Percentiles rank a stretch among this genome's conserved stretches.
Conservation (phyloP, 2,797 vertebrate genomes). For the Phrynocephalus forsythii region DNA sequence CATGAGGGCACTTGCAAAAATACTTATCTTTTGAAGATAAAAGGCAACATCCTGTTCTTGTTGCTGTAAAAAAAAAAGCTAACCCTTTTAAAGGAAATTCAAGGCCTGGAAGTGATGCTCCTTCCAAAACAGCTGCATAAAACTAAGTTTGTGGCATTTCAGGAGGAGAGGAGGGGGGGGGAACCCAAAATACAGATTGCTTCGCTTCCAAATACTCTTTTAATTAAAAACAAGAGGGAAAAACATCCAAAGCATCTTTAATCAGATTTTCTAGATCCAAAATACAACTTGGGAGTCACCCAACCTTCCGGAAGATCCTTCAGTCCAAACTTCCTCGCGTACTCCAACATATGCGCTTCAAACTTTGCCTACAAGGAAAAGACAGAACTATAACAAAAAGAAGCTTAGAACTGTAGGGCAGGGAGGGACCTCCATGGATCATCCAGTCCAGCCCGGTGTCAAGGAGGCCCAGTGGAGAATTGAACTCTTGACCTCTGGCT, state of each 20-base stretch:
- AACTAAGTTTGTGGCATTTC: too few relatives aligned
- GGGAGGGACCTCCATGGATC: too few relatives aligned
- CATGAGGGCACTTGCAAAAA: too few relatives aligned
- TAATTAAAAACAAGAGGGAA: constrained; percentile 52
- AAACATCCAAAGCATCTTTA: constrained; percentile 16
- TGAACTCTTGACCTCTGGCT: too few relatives aligned
- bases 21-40: too few relatives aligned
- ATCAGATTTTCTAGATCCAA: constrained; percentile 68
- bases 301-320: constrained; percentile 87
- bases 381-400: neutral
- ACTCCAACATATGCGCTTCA: constrained; percentile 85
- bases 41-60: too few relatives aligned
- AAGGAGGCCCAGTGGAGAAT: too few relatives aligned
- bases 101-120: neutral
- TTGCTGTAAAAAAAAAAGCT: neutral
- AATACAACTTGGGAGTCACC: constrained; percentile 87
- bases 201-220: constrained; percentile 43
- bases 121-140: too few relatives aligned
- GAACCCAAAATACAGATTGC: neutral
- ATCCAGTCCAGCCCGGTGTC: too few relatives aligned
- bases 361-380: constrained; percentile 81
- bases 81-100: neutral
- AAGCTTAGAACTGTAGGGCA: too few relatives aligned
- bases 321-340: constrained; percentile 90
- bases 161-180: too few relatives aligned